phyloP scores from a whole-genome alignment of 1,140 invertebrate genomes.

The Drosophila novamexicana region DNA sequence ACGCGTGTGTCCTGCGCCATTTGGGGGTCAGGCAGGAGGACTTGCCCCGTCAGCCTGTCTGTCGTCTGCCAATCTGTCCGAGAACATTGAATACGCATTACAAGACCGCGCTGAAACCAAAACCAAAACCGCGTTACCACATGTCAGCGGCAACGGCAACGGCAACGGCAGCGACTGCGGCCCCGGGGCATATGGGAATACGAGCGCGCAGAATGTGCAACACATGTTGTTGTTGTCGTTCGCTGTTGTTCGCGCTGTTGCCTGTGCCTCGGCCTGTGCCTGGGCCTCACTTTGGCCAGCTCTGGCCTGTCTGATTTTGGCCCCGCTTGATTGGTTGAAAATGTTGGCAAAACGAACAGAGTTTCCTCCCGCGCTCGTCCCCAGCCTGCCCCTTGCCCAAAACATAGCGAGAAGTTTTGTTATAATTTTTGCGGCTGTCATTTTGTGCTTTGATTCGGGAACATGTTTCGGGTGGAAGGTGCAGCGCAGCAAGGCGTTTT shows the following conservation, averaged over 20 bases:
- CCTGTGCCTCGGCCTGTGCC: slow-evolving; percentile 17
- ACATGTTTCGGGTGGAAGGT: slow-evolving; percentile 14
- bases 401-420: slow-evolving; percentile 57
- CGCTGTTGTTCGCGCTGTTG: slow-evolving; percentile 44
- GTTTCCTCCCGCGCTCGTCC: not conserved
- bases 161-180: slow-evolving; percentile 33
- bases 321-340: slow-evolving; percentile 72
- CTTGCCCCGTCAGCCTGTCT: slow-evolving; percentile 44
- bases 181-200: slow-evolving; percentile 78
- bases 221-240: slow-evolving; percentile 70
- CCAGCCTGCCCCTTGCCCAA: not conserved
- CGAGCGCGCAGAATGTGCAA: slow-evolving; percentile 70
- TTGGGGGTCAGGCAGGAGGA: slow-evolving; percentile 69
- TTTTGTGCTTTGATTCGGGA: slow-evolving; percentile 66
- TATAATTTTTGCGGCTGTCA: slow-evolving; percentile 75
- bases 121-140: slow-evolving; percentile 81
- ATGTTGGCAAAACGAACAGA: slow-evolving; percentile 56
- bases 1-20: slow-evolving; percentile 73
- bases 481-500: slow-evolving; percentile 3
- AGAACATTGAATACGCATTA: slow-evolving; percentile 81
- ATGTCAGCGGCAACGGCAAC: slow-evolving; percentile 63
- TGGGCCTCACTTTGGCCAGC: not conserved
- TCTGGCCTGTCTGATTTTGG: slow-evolving; percentile 68
- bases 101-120: slow-evolving; percentile 76
- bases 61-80: slow-evolving; percentile 62